A percentile compares a stretch with the other conserved stretches of the same genome.
phyloP scores from a whole-genome alignment of 2,888 invertebrate species.

The Blastobasis lacticolella region DNA sequence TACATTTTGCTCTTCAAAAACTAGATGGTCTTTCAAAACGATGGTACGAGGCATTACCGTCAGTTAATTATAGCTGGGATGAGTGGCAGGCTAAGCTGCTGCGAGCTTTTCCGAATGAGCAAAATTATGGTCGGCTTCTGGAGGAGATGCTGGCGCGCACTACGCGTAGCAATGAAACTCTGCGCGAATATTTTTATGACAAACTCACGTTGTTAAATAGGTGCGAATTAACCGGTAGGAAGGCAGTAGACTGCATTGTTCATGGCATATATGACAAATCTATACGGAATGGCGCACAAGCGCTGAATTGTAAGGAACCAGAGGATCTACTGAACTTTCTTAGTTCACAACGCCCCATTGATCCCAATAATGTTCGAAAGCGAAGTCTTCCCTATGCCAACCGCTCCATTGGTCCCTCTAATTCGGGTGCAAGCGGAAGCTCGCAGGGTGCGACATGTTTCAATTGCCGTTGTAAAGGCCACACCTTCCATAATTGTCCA shows the following conservation, averaged over 20 bases:
- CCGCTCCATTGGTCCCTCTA: background rate
- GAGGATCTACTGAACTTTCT: constrained; percentile 14
- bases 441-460: constrained; percentile 2
- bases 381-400: background rate
- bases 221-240: constrained; percentile 13
- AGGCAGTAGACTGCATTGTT: constrained; percentile 19
- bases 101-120: constrained; percentile 14
- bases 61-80: constrained; percentile 12
- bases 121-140: constrained; percentile 15
- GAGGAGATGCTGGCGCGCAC: constrained; percentile 14
- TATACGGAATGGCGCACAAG: constrained; percentile 12
- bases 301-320: constrained; percentile 13
- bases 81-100: constrained; percentile 17
- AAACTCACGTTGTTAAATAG: constrained; percentile 12
- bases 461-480: constrained; percentile 8
- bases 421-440: background rate
- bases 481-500: constrained; percentile 5
- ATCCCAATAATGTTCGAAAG: background rate
- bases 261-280: constrained; percentile 14
- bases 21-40: constrained; percentile 16
- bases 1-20: constrained; percentile 21
- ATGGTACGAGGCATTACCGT: constrained; percentile 14
- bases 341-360: constrained; percentile 2
- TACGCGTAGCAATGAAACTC: constrained; percentile 6
- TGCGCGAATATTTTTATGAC: constrained; percentile 15